phyloP scores from a whole-genome alignment of 2,888 invertebrate species.

The Mamestra brassicae region DNA sequence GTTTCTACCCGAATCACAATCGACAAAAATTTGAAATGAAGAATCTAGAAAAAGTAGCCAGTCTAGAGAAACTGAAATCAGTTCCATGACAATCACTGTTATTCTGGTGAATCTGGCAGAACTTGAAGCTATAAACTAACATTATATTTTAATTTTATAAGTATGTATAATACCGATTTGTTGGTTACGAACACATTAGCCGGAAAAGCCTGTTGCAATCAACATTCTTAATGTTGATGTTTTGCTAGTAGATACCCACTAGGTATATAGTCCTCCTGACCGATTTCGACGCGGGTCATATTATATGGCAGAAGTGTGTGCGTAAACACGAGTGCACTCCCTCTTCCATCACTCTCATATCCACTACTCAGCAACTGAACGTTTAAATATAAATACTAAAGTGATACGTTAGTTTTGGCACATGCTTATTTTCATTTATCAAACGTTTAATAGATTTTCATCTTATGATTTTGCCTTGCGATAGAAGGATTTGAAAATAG shows the following conservation, averaged over 20 bases:
- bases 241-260: neutral
- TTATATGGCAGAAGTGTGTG: too few species aligned
- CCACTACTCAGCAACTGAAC: neutral
- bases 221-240: constrained; percentile 7
- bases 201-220: constrained; percentile 5
- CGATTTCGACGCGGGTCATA: too few species aligned
- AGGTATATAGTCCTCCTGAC: too few species aligned
- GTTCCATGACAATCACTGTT: neutral
- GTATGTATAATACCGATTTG: neutral
- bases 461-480: neutral
- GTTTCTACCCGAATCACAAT: too few species aligned
- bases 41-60: too few species aligned
- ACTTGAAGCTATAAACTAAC: neutral
- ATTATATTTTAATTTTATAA: neutral
- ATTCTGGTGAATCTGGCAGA: neutral
- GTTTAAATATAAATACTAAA: constrained; percentile 8
- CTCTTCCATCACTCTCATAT: neutral
- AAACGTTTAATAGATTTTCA: constrained; percentile 12
- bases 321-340: too few species aligned
- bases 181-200: constrained; percentile 19
- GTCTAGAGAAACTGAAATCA: neutral
- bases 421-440: constrained; percentile 4
- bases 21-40: too few species aligned
- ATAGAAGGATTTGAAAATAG: constrained; percentile 1
- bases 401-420: neutral